Evolutionary conservation across 1,140 invertebrate genomes (phyloP), one percentile per base, ranked within the genome.

Genomic region (Magallana gigas): DNA sequence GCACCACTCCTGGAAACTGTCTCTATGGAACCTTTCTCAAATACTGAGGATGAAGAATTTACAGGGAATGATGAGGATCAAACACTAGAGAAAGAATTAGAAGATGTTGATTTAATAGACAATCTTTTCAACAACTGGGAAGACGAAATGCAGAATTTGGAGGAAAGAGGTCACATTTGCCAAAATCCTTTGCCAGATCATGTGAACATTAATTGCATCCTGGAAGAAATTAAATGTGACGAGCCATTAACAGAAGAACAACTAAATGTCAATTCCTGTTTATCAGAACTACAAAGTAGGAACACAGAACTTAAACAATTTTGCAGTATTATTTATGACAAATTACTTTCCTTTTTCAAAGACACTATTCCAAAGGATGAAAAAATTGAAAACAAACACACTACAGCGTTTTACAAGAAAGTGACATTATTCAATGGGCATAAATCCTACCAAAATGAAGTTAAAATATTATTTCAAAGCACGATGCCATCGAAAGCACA

Each of bases 331-430:
- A 68, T 68, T 68, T 18, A 68, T 68, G 62, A 68, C 62, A 14
- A 68, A 68, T 68, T 68, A 68, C 62, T n/a, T 14, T 68, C 62
- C 62, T 68, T 16, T 68, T 68, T 68, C 62, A 68, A 68, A 68
- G 62, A 68, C 18, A 68, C 62, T 68, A 68, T 68, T 68, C 62
- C 62, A 68, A 68, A 68, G 62, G 11, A 68, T 68, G 62, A 8
- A 18, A 68, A 68, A 68, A 68, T 23, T 68, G 62, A 68, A 18
- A 68, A 68, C 62, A 68, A 68, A 68, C 14, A 68, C 62, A 68
- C 62, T 68, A 68, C 62, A 68, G 62, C 62, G 0, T 68, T 68
- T 68, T 68, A 12, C 18, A 68, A 68, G 62, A 68, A 68, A 68
- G 62, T 68, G 6, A 68, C 62, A 68, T 68, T 68, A 18, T 68